These are phyloP conservation scores for Coptodon rendalli DNA, from an alignment of 2,113 vertebrate genomes.

Conservation along the genomic window DNA sequence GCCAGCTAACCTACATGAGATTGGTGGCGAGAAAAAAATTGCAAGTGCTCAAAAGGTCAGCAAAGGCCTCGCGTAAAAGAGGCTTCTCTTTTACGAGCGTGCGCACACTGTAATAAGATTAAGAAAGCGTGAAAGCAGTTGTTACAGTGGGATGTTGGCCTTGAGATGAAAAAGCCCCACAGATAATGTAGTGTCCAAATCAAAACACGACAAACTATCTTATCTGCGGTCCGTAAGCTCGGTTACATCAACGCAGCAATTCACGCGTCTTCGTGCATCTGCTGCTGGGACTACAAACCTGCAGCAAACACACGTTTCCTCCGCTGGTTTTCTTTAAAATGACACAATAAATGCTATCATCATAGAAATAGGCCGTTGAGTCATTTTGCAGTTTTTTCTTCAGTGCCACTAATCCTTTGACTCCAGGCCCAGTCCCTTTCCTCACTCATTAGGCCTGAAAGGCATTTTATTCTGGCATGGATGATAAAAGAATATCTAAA, in stretches of 20 bases:
- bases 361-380: not conserved
- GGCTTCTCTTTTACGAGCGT: not conserved
- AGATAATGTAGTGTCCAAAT: not conserved
- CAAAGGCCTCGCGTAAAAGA: not conserved
- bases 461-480: not conserved
- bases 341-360: not conserved
- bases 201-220: not conserved
- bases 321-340: not conserved
- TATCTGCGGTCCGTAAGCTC: not conserved
- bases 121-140: not conserved
- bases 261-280: not conserved
- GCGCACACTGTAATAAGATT: conserved; percentile 8
- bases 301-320: not conserved
- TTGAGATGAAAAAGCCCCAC: conserved; percentile 1
- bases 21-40: conserved; percentile 16
- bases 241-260: not conserved
- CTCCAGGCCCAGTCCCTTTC: not conserved
- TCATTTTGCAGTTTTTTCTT: not conserved
- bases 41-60: conserved; percentile 32
- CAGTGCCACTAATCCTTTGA: conserved; percentile 22
- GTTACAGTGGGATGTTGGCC: not conserved
- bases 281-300: not conserved
- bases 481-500: conserved; percentile 6
- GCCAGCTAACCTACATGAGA: conserved; percentile 51
- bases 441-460: conserved; percentile 16